These are phyloP conservation scores for Heteromurus nitidus DNA, from an alignment of 2,888 invertebrate genomes.

Conservation along the genomic window DNA sequence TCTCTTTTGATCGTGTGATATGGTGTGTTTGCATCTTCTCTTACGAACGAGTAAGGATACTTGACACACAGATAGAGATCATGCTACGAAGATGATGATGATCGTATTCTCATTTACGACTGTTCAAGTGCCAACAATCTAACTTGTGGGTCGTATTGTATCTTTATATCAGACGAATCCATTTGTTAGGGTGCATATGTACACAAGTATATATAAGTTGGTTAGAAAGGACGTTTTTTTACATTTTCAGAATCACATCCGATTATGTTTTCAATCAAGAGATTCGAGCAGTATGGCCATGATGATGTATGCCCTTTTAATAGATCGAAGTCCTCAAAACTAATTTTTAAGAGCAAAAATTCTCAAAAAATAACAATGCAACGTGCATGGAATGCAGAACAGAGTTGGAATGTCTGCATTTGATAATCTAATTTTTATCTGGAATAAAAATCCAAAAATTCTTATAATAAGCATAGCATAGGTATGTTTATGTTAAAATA, in stretches of 20 bases:
- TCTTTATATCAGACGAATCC: background rate
- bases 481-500: too few relatives aligned
- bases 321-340: too few relatives aligned
- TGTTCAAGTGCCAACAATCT: constrained; percentile 35
- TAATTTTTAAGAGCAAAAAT: too few relatives aligned
- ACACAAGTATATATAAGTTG: too few relatives aligned
- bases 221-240: too few relatives aligned
- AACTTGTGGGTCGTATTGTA: background rate
- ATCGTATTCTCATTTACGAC: constrained; percentile 63
- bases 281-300: too few relatives aligned
- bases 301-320: too few relatives aligned
- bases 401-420: constrained; percentile 40
- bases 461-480: constrained; percentile 18
- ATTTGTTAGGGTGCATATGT: background rate
- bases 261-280: too few relatives aligned
- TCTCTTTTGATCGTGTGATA: constrained; percentile 38
- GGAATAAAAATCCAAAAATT: too few relatives aligned
- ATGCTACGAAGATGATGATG: constrained; percentile 42
- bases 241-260: too few relatives aligned
- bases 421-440: constrained; percentile 54
- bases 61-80: constrained; percentile 25
- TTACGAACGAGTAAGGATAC: background rate
- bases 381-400: too few relatives aligned
- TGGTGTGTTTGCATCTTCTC: constrained; percentile 9
- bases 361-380: too few relatives aligned